Base-by-base conservation (phyloP, 1,140 invertebrate genomes). In the Drosophila biarmipes region DNA sequence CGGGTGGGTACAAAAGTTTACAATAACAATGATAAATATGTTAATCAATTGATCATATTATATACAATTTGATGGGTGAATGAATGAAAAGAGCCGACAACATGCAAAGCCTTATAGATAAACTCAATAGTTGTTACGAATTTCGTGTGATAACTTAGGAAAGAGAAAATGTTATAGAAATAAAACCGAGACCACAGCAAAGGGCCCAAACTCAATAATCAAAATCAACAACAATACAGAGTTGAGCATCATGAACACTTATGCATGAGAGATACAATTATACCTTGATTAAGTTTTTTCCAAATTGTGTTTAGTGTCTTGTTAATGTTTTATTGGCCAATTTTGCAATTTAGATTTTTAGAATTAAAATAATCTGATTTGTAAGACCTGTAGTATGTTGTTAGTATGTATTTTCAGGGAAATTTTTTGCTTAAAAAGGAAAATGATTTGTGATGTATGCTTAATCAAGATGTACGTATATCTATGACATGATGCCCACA, bases 21-120 rank as follows among this genome's bases (percentile, higher is more conserved):
- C 84, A 87, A 87, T 82, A 86, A 85, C 69, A 82, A 86, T 89
- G 78, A 81, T 69, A 76, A 87, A 89, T 76, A 76, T 87, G 82
- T 87, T 87, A 87, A 89, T 87, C 79, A 87, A 79, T 79, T 87
- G 71, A 87, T 77, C 54, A 58, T 61, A 78, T 87, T 86, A 86
- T 86, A 71, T 86, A 86, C 81, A 86, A 49, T 79, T 90, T 68
- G 19, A 90, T 87, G 80, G 75, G 57, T 78, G n/a, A 55, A 10
- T 53, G 49, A n/a, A 31, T 45, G n/a, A 62, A 72, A 35, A 14
- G 19, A 51, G 6, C 11, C 38, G n/a, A 27, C 34, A 43, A 14
- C 72, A 75, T 75, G 72, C 72, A 55, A 31, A 10, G 37, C 15
- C 29, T 4, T 34, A 34, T 51, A 34, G 6, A 11, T 17, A 2